Base-by-base conservation (phyloP, 2,888 invertebrate genomes). In the Philonicus albiceps region DNA sequence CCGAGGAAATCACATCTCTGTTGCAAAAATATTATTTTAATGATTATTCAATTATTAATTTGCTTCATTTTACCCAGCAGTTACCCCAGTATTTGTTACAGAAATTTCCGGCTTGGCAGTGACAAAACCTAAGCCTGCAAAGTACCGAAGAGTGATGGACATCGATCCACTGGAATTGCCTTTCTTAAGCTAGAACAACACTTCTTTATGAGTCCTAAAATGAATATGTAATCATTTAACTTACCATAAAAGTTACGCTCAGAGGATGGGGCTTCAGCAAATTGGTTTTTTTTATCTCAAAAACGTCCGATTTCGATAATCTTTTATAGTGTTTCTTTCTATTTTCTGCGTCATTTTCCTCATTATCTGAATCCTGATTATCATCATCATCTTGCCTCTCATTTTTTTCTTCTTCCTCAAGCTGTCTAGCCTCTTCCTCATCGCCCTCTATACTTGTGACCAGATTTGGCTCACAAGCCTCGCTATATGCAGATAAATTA, bases 401-500 rank as follows among this genome's bases (percentile, higher is more conserved):
- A 4, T 40, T 91, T 90, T 94, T 91, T 90, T 94, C 91, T 80
- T 92, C 91, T 11, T 91, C 94, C 88, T 94, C 94, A 19, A 94
- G 90, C 89, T 94, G 93, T 87, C 92, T 93, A 0, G 96, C 96
- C 90, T 96, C 95, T 90, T 96, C 95, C 91, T 95, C 94, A 91
- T 95, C 95, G 19, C 95, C 96, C 88, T 93, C 91, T 88, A 96
- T 94, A 37, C 93, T 93, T 91, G 94, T 92, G 40, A 90, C 90
- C 88, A 94, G 90, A 78, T 91, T 91, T 13, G 91, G 90, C 89
- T 93, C 95, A 89, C 96, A 95, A 49, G 95, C 96, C 92, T 97
- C 96, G 89, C 95, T 95, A 91, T 96, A 97, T 8, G 97, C 97
- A 90, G 95, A 95, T 30, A 96, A 94, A 93, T 98, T 97, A 85